A percentile compares a stretch with the other conserved stretches of the same genome.
Conservation (phyloP, 1,140 invertebrate species). For the Drosophila saltans region DNA sequence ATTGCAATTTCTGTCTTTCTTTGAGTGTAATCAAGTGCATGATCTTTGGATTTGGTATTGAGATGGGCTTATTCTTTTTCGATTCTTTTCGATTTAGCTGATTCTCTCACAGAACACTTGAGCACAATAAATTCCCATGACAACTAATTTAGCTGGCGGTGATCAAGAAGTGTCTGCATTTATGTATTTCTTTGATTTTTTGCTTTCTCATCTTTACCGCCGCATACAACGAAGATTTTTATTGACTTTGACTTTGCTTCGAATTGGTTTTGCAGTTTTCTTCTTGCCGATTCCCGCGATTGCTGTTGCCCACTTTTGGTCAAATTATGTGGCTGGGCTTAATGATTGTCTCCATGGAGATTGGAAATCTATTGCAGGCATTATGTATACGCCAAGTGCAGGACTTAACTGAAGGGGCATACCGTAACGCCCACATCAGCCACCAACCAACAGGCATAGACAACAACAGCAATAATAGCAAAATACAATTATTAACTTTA, state of each 20-base stretch:
- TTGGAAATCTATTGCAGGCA: slow-evolving; percentile 36
- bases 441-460: slow-evolving; percentile 1
- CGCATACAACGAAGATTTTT: slow-evolving; percentile 52
- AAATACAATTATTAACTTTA: slow-evolving; percentile 72
- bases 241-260: slow-evolving; percentile 68
- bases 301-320: slow-evolving; percentile 48
- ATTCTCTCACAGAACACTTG: slow-evolving; percentile 30
- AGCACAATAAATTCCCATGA: slow-evolving; percentile 80
- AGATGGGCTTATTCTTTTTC: neutral
- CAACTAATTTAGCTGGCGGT: slow-evolving; percentile 75
- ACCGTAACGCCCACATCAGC: slow-evolving; percentile 52
- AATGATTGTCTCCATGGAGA: slow-evolving; percentile 70
- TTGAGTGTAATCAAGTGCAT: slow-evolving; percentile 63
- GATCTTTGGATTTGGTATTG: slow-evolving; percentile 50
- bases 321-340: slow-evolving; percentile 66
- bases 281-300: neutral
- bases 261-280: slow-evolving; percentile 32
- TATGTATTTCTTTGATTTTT: slow-evolving; percentile 45
- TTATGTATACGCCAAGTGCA: slow-evolving; percentile 69
- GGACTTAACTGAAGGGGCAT: slow-evolving; percentile 47
- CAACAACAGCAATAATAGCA: slow-evolving; percentile 32
- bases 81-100: neutral
- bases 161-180: slow-evolving; percentile 58
- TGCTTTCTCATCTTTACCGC: slow-evolving; percentile 53
- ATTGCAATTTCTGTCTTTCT: no score